Evolutionary conservation across 2,888 invertebrate genomes (phyloP).

Genomic region (Pegoplata infirma): DNA sequence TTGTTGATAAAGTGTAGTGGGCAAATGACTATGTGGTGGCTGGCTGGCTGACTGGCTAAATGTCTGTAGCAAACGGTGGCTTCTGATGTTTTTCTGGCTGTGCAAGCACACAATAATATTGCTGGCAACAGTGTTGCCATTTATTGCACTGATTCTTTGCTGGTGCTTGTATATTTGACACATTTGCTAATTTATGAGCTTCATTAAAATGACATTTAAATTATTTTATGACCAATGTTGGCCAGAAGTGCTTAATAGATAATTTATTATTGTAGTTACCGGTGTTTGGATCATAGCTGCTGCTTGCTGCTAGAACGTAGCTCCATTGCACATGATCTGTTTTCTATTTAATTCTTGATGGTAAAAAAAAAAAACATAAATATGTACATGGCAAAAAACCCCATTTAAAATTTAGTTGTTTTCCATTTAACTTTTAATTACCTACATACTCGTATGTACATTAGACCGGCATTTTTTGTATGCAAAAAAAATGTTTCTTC

Average conservation of each 20-base stretch:
- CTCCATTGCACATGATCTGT: conserved; percentile 45
- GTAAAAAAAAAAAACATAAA: neutral
- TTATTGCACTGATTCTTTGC: conserved; percentile 50
- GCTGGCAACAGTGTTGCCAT: conserved; percentile 63
- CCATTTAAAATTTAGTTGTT: conserved; percentile 27
- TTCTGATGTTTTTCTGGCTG: conserved; percentile 34
- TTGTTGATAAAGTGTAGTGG: conserved; percentile 37
- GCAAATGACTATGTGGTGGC: conserved; percentile 43
- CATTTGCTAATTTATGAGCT: conserved; percentile 64
- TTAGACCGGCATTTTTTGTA: too few relatives aligned
- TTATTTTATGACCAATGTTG: conserved; percentile 63
- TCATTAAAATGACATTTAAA: conserved; percentile 66
- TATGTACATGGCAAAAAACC: neutral
- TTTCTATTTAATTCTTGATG: conserved; percentile 33
- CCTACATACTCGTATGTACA: neutral
- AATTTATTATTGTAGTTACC: conserved; percentile 57
- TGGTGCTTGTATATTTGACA: conserved; percentile 59
- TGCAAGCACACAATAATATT: conserved; percentile 25
- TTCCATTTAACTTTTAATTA: conserved; percentile 32
- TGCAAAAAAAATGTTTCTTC: too few relatives aligned
- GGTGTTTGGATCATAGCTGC: conserved; percentile 18
- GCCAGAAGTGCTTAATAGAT: conserved; percentile 61
- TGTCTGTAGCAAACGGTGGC: conserved; percentile 46
- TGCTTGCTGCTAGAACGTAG: conserved; percentile 33
- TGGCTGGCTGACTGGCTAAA: too few relatives aligned